phyloP scores from a whole-genome alignment of 2,888 invertebrate species.

The Scaptomyza polygonia region DNA sequence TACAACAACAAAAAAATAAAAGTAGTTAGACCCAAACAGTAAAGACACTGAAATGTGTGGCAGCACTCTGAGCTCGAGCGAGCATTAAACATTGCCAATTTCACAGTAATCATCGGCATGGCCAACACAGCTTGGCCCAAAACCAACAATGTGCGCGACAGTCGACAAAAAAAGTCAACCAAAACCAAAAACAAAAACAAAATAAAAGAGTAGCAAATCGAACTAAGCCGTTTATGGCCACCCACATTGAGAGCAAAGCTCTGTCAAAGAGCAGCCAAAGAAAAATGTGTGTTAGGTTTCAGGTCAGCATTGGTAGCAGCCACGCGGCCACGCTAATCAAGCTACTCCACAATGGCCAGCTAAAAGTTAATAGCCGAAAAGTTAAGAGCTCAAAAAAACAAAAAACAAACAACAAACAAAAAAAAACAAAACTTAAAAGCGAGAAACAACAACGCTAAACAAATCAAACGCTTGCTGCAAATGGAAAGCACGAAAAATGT shows the following conservation, averaged over 20 bases:
- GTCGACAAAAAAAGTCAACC: background rate
- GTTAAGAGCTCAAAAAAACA: slow-evolving; percentile 8
- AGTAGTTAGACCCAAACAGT: slow-evolving; percentile 59
- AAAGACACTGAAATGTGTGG: slow-evolving; percentile 52
- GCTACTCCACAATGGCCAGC: slow-evolving; percentile 37
- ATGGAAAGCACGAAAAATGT: slow-evolving; percentile 70
- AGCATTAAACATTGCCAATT: slow-evolving; percentile 75
- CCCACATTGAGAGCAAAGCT: slow-evolving; percentile 61
- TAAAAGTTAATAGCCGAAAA: slow-evolving; percentile 38
- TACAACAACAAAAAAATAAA: slow-evolving; percentile 46
- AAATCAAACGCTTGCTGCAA: slow-evolving; percentile 72
- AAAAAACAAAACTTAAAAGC: slow-evolving; percentile 15
- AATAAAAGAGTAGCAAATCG: slow-evolving; percentile 55
- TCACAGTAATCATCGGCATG: slow-evolving; percentile 70
- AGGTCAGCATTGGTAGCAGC: slow-evolving; percentile 64
- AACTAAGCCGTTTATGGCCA: slow-evolving; percentile 75
- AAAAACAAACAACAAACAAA: background rate
- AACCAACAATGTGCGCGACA: slow-evolving; percentile 35
- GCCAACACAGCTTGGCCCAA: slow-evolving; percentile 50
- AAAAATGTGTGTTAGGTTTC: slow-evolving; percentile 52
- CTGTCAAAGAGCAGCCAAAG: slow-evolving; percentile 49
- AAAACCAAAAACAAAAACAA: background rate
- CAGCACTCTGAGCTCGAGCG: slow-evolving; percentile 37
- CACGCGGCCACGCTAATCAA: slow-evolving; percentile 72
- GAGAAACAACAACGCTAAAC: slow-evolving; percentile 43